Evolutionary conservation across 1,140 invertebrate genomes (phyloP), one percentile per base, ranked within the genome.

Genomic region (Bombus turneri): DNA sequence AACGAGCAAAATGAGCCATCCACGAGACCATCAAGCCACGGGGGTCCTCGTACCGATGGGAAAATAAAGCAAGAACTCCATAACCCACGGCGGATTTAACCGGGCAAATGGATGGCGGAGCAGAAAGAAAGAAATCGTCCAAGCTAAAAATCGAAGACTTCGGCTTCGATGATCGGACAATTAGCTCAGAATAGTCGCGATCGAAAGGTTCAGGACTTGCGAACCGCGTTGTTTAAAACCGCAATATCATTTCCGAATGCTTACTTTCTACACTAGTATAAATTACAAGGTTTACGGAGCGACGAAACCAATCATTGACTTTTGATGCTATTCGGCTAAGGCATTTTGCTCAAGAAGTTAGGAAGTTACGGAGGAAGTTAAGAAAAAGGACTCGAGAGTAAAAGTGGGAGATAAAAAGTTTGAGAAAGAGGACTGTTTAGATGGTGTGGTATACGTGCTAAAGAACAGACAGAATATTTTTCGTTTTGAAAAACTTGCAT

Each of bases 1-100:
- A 25, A 75, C 59, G 81, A 71, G 64, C 75, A 71, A 77, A 79
- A 84, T 39, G 75, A 84, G 41, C 47, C 8, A 59, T 43, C 64
- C 22, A 13, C 34, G 34, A 47, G 34, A 8, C 37, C 15, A 43
- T 22, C 22, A 18, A 53, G 75, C 53, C 13, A 53, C 66, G 25
- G 82, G 82, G 75, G n/a, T 59, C 57, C 47, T 37, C 25, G 66
- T 39, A 68, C 6, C 62, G 31, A 5, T 31, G 81, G 75, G 41
- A 84, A 84, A 84, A 79, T n/a, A 47, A 53, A 71, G 47, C 73
- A 78, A 78, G 22, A 78, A 28, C 1, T 12, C 0, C 22, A 5
- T n/a, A 43, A 31, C 18, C 18, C 47, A 53, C 13, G n/a, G 9
- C 4, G 57, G 15, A 74, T 71, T 68, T 37, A 9, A 15, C 15